Evolutionary conservation across 1,140 invertebrate species (phyloP).

Genomic region (Drosophila yakuba): DNA sequence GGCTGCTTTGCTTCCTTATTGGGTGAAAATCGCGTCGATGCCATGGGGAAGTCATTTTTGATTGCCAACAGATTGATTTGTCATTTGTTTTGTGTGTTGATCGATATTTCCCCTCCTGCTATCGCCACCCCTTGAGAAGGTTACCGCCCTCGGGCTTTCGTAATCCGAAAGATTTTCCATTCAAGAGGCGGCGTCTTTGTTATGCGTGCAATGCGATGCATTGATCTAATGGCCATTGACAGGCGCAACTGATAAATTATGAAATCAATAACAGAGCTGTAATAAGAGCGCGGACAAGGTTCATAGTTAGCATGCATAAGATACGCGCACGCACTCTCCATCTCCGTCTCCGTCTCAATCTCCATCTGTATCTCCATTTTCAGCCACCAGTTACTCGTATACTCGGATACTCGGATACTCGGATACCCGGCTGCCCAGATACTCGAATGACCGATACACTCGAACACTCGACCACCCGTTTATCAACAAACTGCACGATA

Average conservation of each 20-base stretch:
- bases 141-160: conserved; percentile 2
- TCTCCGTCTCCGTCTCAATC: neutral
- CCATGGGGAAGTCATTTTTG: conserved; percentile 69
- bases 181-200: conserved; percentile 47
- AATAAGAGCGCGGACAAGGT: conserved; percentile 58
- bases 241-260: conserved; percentile 56
- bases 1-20: conserved; percentile 77
- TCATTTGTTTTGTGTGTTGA: conserved; percentile 40
- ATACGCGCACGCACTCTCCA: conserved; percentile 28
- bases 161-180: conserved; percentile 8
- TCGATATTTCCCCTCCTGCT: neutral
- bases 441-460: neutral
- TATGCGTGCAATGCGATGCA: conserved; percentile 37
- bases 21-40: conserved; percentile 70
- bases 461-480: neutral
- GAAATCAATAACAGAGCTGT: conserved; percentile 74
- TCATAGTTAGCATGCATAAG: conserved; percentile 64
- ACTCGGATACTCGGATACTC: neutral
- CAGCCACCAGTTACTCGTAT: conserved; percentile 1
- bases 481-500: conserved; percentile 40
- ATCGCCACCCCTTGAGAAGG: neutral
- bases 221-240: conserved; percentile 73
- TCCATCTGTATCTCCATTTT: neutral
- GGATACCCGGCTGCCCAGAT: neutral
- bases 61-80: conserved; percentile 79